Percentiles rank a stretch among this genome's conserved stretches.
Evolutionary conservation across 2,888 invertebrate genomes (phyloP).

Genomic region (Subacronicta megacephala): DNA sequence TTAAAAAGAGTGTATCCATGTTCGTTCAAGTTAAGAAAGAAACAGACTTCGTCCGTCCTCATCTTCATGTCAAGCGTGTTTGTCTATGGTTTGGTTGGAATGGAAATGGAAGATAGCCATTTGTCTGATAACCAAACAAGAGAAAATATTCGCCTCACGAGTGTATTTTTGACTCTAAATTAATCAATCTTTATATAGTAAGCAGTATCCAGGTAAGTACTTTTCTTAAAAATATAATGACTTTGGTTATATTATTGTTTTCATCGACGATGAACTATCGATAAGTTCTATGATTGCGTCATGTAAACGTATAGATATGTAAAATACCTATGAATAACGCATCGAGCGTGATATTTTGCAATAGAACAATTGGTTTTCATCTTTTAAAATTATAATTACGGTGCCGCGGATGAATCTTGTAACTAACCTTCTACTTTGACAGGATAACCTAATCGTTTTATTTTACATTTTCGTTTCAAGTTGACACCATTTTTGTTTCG

Average conservation of each 20-base stretch:
- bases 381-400: constrained; percentile 15
- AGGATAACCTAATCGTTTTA: constrained; percentile 84
- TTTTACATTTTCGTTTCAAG: constrained; percentile 55
- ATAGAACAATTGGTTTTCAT: constrained; percentile 14
- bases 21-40: too few species aligned
- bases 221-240: constrained; percentile 59
- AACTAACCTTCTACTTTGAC: constrained; percentile 83
- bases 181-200: constrained; percentile 41
- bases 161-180: constrained; percentile 38
- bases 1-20: too few species aligned
- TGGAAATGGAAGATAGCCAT: constrained; percentile 82
- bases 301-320: constrained; percentile 81
- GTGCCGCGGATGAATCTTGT: constrained; percentile 50
- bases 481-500: constrained; percentile 87
- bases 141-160: constrained; percentile 43
- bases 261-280: constrained; percentile 79
- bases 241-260: constrained; percentile 85
- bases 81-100: constrained; percentile 66
- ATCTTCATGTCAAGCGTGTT: constrained; percentile 9
- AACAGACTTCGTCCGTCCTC: too few species aligned
- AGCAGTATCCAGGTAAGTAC: constrained; percentile 64
- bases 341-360: constrained; percentile 42
- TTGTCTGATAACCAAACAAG: constrained; percentile 75
- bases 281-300: constrained; percentile 87
- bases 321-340: constrained; percentile 61